A percentile compares a stretch with the other conserved stretches of the same genome.
Conservation (phyloP, 2,113 vertebrate genomes). For the Rhineura floridana region DNA sequence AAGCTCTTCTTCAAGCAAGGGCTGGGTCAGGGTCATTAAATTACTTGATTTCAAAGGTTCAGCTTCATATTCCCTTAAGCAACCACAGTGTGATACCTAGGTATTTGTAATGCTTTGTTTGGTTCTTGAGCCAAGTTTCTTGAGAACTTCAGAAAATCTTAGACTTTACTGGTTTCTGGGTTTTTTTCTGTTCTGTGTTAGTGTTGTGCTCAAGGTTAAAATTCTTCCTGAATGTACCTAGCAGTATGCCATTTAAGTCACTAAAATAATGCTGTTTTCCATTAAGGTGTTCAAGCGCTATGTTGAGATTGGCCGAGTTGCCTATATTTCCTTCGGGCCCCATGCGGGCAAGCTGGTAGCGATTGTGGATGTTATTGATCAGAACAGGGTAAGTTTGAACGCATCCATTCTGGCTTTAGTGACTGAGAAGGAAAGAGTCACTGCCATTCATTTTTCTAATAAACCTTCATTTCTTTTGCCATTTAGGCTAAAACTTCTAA, state of each 20-base stretch:
- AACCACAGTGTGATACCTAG: neutral
- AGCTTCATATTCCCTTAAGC: neutral
- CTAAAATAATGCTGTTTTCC: neutral
- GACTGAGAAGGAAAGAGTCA: neutral
- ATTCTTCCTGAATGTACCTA: neutral
- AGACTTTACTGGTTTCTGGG: neutral
- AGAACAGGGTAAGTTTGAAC: conserved; percentile 84
- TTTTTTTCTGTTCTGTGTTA: neutral
- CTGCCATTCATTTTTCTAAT: neutral
- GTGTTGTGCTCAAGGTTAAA: neutral
- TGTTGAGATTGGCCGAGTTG: conserved; percentile 93
- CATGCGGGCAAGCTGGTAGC: conserved; percentile 93
- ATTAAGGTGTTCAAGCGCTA: conserved; percentile 94
- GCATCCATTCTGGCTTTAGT: rapidly evolving
- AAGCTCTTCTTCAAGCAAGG: neutral
- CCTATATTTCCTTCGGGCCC: conserved; percentile 91
- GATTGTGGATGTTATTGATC: conserved; percentile 97
- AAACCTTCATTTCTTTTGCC: neutral
- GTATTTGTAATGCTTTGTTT: neutral
- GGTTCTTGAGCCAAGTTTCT: neutral
- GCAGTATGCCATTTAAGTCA: neutral
- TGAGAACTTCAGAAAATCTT: too few species aligned
- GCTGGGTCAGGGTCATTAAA: too few species aligned
- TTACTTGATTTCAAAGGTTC: neutral
- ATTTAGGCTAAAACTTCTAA: neutral